Evolutionary conservation across 2,888 invertebrate species (phyloP), one percentile per base, ranked within the genome.

Genomic region (Nematopogon swammerdamellus): DNA sequence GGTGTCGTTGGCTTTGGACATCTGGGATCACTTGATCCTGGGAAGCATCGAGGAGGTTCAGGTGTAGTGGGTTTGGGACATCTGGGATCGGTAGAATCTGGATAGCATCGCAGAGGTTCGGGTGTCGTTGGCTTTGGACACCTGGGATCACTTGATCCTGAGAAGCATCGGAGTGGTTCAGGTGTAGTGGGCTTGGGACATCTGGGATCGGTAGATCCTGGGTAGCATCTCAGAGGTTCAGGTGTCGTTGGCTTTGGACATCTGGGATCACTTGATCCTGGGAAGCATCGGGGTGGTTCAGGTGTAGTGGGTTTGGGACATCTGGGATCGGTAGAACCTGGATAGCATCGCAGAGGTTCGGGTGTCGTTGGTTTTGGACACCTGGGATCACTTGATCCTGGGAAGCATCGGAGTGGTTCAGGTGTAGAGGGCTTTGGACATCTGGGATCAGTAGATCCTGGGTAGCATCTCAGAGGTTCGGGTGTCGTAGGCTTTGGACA

Each of bases 61-160:
- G 63, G 63, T 56, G 67, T 65, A n/a, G 54, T 56, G 3, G 62
- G 62, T 49, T 67, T 49, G 54, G 65, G 62, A 49, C 68, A 69
- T 47, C 64, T 54, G 0, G 56, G 63, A 59, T 58, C 70, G 54
- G 56, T 56, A 2, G 58, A 60, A 1, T 70, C 71, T 25, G 70
- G 70, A 36, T 67, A 68, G 49, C 71, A 70, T 50, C 61, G 62
- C 5, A 57, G 51, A 54, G 64, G 61, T 30, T 55, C 58, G 1
- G 65, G 65, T 29, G 71, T 57, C 53, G 61, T 51, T 52, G 68
- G 60, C 63, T 69, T 43, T 45, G 56, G 36, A 14, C 57, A 58
- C 6, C 56, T 50, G 8, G 58, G 50, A 10, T 59, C 57, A 8
- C 51, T 52, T 3, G 65, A 59, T 1, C 65, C 65, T 16, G 62